Evolutionary conservation across 2,888 invertebrate species (phyloP), one percentile per base, ranked within the genome.

Genomic region (Stegana nigrithorax): DNA sequence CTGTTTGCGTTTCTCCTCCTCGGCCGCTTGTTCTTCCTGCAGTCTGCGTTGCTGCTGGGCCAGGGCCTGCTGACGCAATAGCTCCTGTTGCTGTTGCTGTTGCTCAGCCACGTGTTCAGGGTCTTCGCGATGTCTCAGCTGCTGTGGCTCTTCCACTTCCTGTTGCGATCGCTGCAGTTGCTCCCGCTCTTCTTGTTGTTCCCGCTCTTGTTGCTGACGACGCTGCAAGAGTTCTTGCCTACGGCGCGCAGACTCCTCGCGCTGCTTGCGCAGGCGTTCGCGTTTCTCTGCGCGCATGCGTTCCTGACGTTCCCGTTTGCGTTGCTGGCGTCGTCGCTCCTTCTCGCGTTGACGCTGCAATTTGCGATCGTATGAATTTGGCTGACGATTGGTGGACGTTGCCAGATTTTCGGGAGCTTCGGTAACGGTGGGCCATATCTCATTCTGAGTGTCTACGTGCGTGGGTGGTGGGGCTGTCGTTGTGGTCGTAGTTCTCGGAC

Each of bases 291-390:
- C 64, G 27, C 72, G 62, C 68, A 71, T 74, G 12, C 63, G 67
- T 25, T 73, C 72, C 56, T 73, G 75, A 1, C 81, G 73, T 21
- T 82, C 77, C 14, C 61, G 67, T 6, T 69, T 78, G 8, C 73
- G 72, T 59, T 72, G 68, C 59, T 78, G 70, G 2, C 80, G 73
- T 36, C 70, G 74, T 6, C 72, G 64, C 59, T 82, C 82, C 65
- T 73, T 78, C 59, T 78, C 71, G 2, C 82, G 71, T 53, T 82
- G 79, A 2, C 76, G 72, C 57, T 78, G 72, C 64, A 82, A 42
- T 36, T 76, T 75, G 44, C 77, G 78, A 64, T 82, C 82, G 26
- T 80, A 72, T 26, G 70, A 68, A 1, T 80, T 82, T 56, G 78
- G 73, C 27, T 2, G 63, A 23, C 3, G 66, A 64, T 12, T 29